Conservation (phyloP, 2,888 invertebrate species). For the Dimorphilus gyrociliatus region DNA sequence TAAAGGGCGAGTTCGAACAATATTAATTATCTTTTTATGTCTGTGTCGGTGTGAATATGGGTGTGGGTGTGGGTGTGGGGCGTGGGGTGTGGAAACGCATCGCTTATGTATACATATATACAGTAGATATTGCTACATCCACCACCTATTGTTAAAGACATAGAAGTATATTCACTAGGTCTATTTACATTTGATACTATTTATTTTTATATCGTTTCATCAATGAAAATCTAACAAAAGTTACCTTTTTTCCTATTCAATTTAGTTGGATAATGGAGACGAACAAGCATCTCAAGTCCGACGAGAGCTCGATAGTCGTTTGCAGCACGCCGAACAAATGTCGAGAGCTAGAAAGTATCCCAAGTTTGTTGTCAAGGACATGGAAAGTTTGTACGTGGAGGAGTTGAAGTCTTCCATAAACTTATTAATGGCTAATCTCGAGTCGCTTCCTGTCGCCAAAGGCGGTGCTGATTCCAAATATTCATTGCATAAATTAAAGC, state of each 20-base stretch:
- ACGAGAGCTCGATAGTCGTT: constrained; percentile 89
- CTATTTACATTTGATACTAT: too few relatives aligned
- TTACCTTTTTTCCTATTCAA: constrained; percentile 6
- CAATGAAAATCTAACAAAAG: too few relatives aligned
- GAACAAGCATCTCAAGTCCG: constrained; percentile 98
- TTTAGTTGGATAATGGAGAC: constrained; percentile 89
- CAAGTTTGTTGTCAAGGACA: constrained; percentile 98
- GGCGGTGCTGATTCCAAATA: constrained; percentile 93
- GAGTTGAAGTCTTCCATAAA: constrained; percentile 94
- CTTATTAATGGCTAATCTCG: constrained; percentile 92
- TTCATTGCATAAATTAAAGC: constrained; percentile 87
- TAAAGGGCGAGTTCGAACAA: too few relatives aligned
- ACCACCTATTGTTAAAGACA: too few relatives aligned
- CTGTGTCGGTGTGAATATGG: too few relatives aligned
- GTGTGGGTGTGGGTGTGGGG: too few relatives aligned
- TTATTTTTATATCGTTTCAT: too few relatives aligned
- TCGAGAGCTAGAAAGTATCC: constrained; percentile 59
- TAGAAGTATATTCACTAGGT: too few relatives aligned
- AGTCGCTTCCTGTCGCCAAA: constrained; percentile 94
- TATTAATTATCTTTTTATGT: too few relatives aligned
- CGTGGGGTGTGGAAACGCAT: too few relatives aligned
- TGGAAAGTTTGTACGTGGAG: constrained; percentile 98
- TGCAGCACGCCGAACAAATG: constrained; percentile 92
- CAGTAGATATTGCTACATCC: constrained; percentile 1
- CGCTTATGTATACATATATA: constrained; percentile 1